These are phyloP conservation scores for Anabas testudineus DNA, from an alignment of 2,797 vertebrate genomes.

Conservation along the genomic window DNA sequence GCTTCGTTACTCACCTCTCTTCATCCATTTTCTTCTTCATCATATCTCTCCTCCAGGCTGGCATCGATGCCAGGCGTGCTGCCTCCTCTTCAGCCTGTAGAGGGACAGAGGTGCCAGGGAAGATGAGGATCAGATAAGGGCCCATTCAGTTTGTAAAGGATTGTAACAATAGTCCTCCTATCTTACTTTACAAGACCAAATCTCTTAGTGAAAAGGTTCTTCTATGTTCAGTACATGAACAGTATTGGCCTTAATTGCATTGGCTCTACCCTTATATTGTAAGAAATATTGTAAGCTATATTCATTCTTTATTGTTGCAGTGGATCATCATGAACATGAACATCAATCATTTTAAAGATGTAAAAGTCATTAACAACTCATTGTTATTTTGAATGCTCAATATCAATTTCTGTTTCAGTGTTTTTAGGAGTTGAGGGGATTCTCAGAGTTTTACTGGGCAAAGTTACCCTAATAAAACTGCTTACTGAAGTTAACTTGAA, in stretches of 20 bases:
- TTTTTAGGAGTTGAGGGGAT: too few relatives aligned
- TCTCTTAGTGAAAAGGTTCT: neutral
- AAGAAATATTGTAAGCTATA: neutral
- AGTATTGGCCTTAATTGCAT: slow-evolving; percentile 2
- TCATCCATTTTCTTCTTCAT: slow-evolving; percentile 97
- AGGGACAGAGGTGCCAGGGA: slow-evolving; percentile 33
- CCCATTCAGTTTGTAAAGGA: slow-evolving; percentile 46
- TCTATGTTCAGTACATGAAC: neutral
- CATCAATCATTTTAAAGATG: neutral
- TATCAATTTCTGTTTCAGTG: too few relatives aligned
- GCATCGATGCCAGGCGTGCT: slow-evolving; percentile 91
- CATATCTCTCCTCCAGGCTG: slow-evolving; percentile 97
- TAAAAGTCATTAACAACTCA: neutral
- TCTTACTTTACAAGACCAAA: slow-evolving; percentile 8
- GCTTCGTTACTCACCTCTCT: slow-evolving; percentile 89
- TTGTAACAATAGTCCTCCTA: neutral
- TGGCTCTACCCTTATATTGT: neutral
- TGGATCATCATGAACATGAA: too few relatives aligned
- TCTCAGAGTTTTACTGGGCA: too few relatives aligned
- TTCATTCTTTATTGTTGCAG: neutral
- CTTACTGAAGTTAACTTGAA: too few relatives aligned
- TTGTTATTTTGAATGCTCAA: neutral
- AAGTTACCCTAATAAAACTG: too few relatives aligned
- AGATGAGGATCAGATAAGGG: slow-evolving; percentile 43
- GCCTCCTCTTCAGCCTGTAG: slow-evolving; percentile 91